These are phyloP conservation scores for Eulithis prunata DNA, from an alignment of 2,888 invertebrate genomes.

Conservation along the genomic window DNA sequence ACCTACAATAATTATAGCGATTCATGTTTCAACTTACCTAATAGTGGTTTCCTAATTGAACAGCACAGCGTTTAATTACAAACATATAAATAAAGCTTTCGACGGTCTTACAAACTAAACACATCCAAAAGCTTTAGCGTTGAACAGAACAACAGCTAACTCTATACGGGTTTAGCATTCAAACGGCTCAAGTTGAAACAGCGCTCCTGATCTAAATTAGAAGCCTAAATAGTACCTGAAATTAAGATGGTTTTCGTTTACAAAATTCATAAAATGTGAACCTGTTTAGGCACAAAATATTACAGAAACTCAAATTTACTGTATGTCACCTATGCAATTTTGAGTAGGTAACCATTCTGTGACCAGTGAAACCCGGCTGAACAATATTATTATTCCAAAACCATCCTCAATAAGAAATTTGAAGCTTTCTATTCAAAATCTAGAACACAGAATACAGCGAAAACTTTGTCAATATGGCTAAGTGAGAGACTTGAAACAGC, in stretches of 20 bases:
- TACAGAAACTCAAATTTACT: too few species aligned
- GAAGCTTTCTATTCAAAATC: conserved; percentile 14
- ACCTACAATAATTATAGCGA: too few species aligned
- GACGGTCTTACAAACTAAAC: conserved; percentile 60
- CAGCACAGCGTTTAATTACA: conserved; percentile 58
- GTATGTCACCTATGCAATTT: too few species aligned
- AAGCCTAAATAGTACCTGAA: conserved; percentile 41
- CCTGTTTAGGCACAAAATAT: too few species aligned
- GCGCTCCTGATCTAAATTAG: conserved; percentile 52
- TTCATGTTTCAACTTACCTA: too few species aligned
- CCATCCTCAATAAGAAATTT: conserved; percentile 4
- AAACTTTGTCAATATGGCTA: conserved; percentile 17
- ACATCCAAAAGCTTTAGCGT: conserved; percentile 59
- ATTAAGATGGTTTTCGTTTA: conserved; percentile 19
- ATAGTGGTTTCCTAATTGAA: conserved; percentile 50
- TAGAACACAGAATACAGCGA: conserved; percentile 5
- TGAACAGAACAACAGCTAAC: conserved; percentile 62
- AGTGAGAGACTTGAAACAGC: conserved; percentile 4
- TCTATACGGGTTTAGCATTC: conserved; percentile 59
- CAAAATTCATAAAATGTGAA: neutral
- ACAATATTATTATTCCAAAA: neutral
- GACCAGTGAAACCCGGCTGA: too few species aligned
- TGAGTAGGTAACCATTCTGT: too few species aligned
- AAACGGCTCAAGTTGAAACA: conserved; percentile 60
- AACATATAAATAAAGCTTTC: conserved; percentile 46